phyloP scores from a whole-genome alignment of 1,140 invertebrate genomes.

The Drosophila mauritiana region DNA sequence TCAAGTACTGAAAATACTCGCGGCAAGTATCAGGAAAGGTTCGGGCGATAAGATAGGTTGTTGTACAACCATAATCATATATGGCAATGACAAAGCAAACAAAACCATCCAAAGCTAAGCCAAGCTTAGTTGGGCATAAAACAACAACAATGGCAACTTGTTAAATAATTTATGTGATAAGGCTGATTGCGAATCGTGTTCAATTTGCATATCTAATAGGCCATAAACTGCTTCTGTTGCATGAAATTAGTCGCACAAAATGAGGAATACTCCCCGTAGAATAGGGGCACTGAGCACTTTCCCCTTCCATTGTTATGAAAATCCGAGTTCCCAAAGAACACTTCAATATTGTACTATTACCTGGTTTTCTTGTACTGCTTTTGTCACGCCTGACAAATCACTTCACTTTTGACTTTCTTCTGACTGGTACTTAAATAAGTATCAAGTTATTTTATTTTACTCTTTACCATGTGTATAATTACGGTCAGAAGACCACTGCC shows the following conservation, averaged over 20 bases:
- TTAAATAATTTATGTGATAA: constrained; percentile 66
- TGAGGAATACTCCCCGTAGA: background rate
- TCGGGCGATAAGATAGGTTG: constrained; percentile 42
- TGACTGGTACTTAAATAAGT: constrained; percentile 6
- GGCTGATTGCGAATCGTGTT: constrained; percentile 58
- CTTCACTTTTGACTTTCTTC: constrained; percentile 44
- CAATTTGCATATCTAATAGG: constrained; percentile 66
- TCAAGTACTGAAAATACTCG: constrained; percentile 47
- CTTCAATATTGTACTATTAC: constrained; percentile 1
- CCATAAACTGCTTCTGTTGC: constrained; percentile 53
- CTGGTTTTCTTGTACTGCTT: constrained; percentile 7
- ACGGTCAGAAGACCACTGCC: constrained; percentile 30
- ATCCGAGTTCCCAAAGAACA: constrained; percentile 10
- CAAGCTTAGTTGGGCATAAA: constrained; percentile 39
- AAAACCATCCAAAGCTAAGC: constrained; percentile 20
- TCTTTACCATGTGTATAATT: constrained; percentile 43
- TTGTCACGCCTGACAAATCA: constrained; percentile 36
- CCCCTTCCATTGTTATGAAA: constrained; percentile 1
- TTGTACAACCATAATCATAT: constrained; percentile 37
- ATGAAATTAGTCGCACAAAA: constrained; percentile 34
- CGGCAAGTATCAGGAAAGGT: constrained; percentile 47
- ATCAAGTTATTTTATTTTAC: constrained; percentile 14
- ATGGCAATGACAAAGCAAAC: constrained; percentile 53
- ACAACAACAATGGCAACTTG: constrained; percentile 27
- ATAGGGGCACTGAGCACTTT: constrained; percentile 12